Conservation (phyloP, 2,888 invertebrate genomes). For the Blastobasis adustella region DNA sequence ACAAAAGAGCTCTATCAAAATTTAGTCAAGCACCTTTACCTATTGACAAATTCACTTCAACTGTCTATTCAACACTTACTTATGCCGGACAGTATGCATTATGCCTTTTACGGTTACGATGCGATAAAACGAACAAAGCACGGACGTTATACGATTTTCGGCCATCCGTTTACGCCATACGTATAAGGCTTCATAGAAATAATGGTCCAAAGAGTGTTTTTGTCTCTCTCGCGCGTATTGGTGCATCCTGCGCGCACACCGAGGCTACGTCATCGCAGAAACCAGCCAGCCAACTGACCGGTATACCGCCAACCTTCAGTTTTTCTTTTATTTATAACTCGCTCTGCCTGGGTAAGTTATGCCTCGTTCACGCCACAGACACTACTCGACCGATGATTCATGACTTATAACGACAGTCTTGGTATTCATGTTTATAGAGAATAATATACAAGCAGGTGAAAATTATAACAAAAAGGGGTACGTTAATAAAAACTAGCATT, state of each 20-base stretch:
- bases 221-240: constrained; percentile 32
- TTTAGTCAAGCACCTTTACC: too few species aligned
- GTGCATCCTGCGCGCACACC: constrained; percentile 37
- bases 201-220: constrained; percentile 45
- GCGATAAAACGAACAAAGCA: constrained; percentile 48
- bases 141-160: constrained; percentile 65
- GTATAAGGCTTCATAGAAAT: constrained; percentile 66
- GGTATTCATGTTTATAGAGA: background rate
- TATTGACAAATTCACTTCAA: constrained; percentile 18
- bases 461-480: background rate
- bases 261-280: constrained; percentile 67
- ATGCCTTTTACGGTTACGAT: constrained; percentile 38
- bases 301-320: constrained; percentile 74
- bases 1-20: too few species aligned
- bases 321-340: constrained; percentile 73
- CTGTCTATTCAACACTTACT: constrained; percentile 16
- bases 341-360: constrained; percentile 66
- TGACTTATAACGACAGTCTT: constrained; percentile 11
- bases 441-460: background rate
- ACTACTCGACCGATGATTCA: too few species aligned
- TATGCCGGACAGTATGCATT: constrained; percentile 30
- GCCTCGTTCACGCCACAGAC: constrained; percentile 37
- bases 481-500: too few species aligned
- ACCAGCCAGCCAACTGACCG: constrained; percentile 74
- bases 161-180: constrained; percentile 59